Conservation (phyloP, 2,888 invertebrate genomes). For the Drosophila ezoana region DNA sequence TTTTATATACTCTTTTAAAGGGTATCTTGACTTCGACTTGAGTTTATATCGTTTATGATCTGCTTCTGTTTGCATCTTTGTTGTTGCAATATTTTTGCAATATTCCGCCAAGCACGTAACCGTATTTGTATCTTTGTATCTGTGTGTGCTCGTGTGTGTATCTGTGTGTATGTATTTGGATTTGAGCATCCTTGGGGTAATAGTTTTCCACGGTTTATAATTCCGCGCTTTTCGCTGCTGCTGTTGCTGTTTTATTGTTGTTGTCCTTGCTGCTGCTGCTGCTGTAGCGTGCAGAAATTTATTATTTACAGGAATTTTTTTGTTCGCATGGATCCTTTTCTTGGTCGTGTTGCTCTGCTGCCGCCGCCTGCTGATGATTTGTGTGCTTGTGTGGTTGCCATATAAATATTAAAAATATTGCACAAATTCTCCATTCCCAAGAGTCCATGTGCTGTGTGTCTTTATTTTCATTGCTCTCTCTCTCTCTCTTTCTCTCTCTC, state of each 20-base stretch:
- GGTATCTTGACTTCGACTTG: constrained; percentile 24
- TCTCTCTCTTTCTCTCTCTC: background rate
- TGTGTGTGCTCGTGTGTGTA: constrained; percentile 19
- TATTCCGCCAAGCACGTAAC: constrained; percentile 74
- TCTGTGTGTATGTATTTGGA: constrained; percentile 61
- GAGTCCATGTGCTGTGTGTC: constrained; percentile 48
- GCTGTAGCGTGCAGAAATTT: constrained; percentile 61
- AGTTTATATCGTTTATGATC: background rate
- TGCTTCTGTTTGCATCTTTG: constrained; percentile 35
- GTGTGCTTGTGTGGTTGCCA: constrained; percentile 77
- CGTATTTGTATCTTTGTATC: constrained; percentile 52
- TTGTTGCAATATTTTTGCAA: constrained; percentile 72
- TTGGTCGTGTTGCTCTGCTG: constrained; percentile 41
- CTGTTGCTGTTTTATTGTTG: constrained; percentile 2
- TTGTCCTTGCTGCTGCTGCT: constrained; percentile 28
- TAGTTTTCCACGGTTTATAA: constrained; percentile 81
- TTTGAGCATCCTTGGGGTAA: constrained; percentile 80
- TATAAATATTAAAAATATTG: constrained; percentile 81
- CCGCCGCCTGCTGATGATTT: constrained; percentile 76
- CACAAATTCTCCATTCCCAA: constrained; percentile 68
- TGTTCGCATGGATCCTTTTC: constrained; percentile 46
- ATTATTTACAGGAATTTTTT: constrained; percentile 76
- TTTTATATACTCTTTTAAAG: constrained; percentile 5
- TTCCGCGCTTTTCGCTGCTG: constrained; percentile 68
- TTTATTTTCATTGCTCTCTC: constrained; percentile 23